Base-by-base conservation (phyloP, 2,888 invertebrate species). In the Tanytarsus gracilentus region DNA sequence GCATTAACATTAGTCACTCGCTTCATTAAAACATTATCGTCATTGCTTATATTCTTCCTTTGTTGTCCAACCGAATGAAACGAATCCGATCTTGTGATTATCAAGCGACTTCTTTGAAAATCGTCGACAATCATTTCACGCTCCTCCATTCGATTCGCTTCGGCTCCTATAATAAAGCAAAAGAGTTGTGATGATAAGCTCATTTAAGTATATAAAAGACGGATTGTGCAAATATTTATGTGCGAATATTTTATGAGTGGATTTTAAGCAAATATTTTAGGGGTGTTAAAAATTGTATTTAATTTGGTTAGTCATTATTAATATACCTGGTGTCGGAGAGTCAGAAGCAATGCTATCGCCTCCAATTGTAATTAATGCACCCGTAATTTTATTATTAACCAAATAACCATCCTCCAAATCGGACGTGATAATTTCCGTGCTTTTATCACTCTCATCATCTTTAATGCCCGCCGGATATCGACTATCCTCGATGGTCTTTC, bases 41-140 rank as follows among this genome's bases (percentile, higher is more conserved):
- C 44, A 44, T 18, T 44, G 3, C 8, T 60, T 36, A 14, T 6
- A 30, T n/a, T 7, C 26, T 36, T 18, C 51, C 62, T 64, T 48
- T 49, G 63, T 26, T 64, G 63, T 3, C 63, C 64, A 6, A 68
- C 69, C 4, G 67, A 67, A 59, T 73, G 73, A 44, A 73, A 73
- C 16, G 73, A 73, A 64, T 71, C 72, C 0, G 72, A 69, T 1
- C 72, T 67, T 11, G 66, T 65, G 9, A 71, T 63, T 5, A 50
- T 29, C 9, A 60, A 26, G 4, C 60, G 49, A 49, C 50, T 60
- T 33, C 36, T 49, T 14, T 33, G 21, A 18, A 60, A 36, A 16
- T 50, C 39, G 7, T 60, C 60, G 16, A 60, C 23, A 14, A 30
- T 44, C 8, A 48, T 29, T 29, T 50, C 16, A 18, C 44, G 40